Conservation (phyloP, 2,113 vertebrate genomes). For the Elgaria multicarinata region DNA sequence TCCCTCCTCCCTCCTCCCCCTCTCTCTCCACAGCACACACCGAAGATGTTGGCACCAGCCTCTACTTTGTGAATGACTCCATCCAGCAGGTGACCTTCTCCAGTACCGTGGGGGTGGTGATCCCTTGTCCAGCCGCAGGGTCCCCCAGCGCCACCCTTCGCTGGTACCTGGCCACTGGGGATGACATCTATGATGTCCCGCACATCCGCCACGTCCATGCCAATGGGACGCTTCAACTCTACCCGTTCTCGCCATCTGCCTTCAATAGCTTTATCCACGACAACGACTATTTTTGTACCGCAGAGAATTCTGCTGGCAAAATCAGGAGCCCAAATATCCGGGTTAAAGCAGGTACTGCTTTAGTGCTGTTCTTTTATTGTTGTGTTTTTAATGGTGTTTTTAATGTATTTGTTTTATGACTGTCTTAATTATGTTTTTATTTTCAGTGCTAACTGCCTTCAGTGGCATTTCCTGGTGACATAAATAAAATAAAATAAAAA, state of each 20-base stretch:
- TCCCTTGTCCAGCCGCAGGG: constrained; percentile 97
- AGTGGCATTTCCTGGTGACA: too few species aligned
- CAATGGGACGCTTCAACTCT: constrained; percentile 98
- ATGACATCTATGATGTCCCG: constrained; percentile 99
- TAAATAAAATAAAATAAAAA: too few species aligned
- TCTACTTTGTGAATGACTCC: constrained; percentile 99
- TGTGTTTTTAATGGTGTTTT: too few species aligned
- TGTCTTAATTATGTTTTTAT: too few species aligned
- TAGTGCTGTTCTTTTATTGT: too few species aligned
- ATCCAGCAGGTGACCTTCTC: constrained; percentile 96
- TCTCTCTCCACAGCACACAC: constrained; percentile 81
- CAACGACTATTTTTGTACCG: constrained; percentile 99
- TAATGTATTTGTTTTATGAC: too few species aligned
- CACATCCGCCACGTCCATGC: constrained; percentile 98
- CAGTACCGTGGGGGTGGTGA: constrained; percentile 90
- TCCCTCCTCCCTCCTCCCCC: constrained; percentile 21
- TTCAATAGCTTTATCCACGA: constrained; percentile 99
- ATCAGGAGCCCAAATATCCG: constrained; percentile 98
- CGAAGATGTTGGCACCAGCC: constrained; percentile 91
- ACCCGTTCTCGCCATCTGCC: constrained; percentile 97
- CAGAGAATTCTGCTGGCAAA: constrained; percentile 96
- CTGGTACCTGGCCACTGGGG: constrained; percentile 98
- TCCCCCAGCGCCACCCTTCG: constrained; percentile 95
- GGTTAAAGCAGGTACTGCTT: constrained; percentile 91
- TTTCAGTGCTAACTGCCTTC: too few species aligned